Evolutionary conservation across 2,113 vertebrate genomes (phyloP).

Genomic region (Ramphastos sulfuratus): DNA sequence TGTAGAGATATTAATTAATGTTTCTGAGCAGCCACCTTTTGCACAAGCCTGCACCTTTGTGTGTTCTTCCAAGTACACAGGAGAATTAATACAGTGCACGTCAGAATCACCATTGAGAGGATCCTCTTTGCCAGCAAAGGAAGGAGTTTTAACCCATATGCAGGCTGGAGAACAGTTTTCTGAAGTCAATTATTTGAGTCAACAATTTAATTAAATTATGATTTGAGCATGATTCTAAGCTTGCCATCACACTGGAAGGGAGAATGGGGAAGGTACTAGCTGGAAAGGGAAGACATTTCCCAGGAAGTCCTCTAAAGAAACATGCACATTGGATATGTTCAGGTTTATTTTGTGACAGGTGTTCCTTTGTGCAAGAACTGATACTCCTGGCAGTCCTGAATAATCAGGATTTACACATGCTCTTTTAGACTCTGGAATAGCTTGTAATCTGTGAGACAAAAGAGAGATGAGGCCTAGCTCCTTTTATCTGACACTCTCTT

Average conservation of each 20-base stretch:
- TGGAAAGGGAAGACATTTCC: neutral
- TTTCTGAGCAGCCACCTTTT: neutral
- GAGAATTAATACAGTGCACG: neutral
- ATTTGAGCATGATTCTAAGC: neutral
- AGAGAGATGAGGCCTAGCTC: neutral
- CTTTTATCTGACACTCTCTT: neutral
- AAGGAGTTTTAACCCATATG: neutral
- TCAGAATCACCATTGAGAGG: neutral
- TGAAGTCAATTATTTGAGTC: neutral
- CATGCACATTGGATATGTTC: neutral
- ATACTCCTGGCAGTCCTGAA: neutral
- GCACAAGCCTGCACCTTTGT: neutral
- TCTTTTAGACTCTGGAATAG: neutral
- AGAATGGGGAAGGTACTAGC: neutral
- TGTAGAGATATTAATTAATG: neutral
- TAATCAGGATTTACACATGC: neutral
- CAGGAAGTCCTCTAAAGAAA: neutral
- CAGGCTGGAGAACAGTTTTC: neutral
- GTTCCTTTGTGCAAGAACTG: neutral
- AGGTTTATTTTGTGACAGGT: neutral
- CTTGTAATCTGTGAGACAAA: constrained; percentile 14
- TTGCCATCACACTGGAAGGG: neutral
- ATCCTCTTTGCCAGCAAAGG: neutral
- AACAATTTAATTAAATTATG: neutral
- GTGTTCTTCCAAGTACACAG: neutral